Percentiles rank a stretch among this genome's conserved stretches.
Evolutionary conservation across 1,140 invertebrate species (phyloP).

Genomic region (Pseudoatta argentina): DNA sequence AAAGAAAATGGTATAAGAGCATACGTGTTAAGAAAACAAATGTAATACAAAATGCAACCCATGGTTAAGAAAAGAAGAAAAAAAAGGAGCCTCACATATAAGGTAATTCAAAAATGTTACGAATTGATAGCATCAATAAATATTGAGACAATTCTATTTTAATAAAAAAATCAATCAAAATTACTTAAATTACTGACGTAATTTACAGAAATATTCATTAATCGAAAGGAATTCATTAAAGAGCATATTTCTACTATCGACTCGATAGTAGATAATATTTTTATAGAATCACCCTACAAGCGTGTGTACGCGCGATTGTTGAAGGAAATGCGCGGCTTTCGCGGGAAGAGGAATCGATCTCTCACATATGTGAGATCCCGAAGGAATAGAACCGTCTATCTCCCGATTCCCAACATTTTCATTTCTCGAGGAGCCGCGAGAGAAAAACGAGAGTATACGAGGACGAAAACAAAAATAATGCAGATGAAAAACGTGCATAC

Average conservation of each 20-base stretch:
- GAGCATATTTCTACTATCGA: background rate
- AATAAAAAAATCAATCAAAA: background rate
- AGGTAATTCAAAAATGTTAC: background rate
- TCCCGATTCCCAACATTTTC: conserved; percentile 51
- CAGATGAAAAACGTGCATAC: conserved; percentile 20
- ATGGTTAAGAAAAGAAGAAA: background rate
- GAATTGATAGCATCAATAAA: background rate
- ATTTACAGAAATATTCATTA: conserved; percentile 1
- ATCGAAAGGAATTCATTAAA: background rate
- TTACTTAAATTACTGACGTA: background rate
- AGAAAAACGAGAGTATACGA: conserved; percentile 1
- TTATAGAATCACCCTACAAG: background rate
- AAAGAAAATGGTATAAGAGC: background rate
- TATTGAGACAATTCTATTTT: too few relatives aligned
- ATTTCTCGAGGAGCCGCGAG: background rate
- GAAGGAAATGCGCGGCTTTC: conserved; percentile 19
- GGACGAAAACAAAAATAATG: conserved; percentile 12
- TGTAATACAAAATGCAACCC: background rate
- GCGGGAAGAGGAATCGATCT: conserved; percentile 4
- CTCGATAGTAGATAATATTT: background rate
- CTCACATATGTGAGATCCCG: conserved; percentile 11
- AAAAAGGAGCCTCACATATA: background rate
- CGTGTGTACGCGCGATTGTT: conserved; percentile 4
- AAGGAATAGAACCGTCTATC: conserved; percentile 47
- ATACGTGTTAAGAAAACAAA: conserved; percentile 9